phyloP scores from a whole-genome alignment of 2,113 vertebrate genomes.

The Proterorhinus semilunaris region DNA sequence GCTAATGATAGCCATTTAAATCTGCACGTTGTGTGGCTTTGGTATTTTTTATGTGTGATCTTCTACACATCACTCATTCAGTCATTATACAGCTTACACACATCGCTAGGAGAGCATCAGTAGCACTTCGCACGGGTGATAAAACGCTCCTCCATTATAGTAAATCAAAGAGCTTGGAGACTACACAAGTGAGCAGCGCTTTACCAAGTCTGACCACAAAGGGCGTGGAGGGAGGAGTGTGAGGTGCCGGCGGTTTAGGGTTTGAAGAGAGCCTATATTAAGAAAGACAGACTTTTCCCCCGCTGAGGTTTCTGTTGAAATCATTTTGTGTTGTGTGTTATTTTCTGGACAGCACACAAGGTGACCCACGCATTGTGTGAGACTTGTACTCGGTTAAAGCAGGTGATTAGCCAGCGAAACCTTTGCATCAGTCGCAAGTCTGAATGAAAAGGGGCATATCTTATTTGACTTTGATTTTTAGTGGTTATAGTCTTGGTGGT shows the following conservation, averaged over 20 bases:
- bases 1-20: constrained; percentile 25
- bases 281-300: constrained; percentile 37
- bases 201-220: constrained; percentile 58
- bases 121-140: constrained; percentile 14
- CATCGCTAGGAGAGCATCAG: constrained; percentile 15
- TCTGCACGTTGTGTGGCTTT: constrained; percentile 28
- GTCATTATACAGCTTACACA: neutral
- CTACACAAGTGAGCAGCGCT: constrained; percentile 36
- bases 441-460: neutral
- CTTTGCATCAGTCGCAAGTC: neutral
- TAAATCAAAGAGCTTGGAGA: constrained; percentile 33
- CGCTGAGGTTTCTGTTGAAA: constrained; percentile 49
- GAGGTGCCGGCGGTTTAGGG: constrained; percentile 51
- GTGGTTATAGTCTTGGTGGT: too few species aligned
- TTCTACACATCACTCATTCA: constrained; percentile 5
- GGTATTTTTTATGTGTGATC: constrained; percentile 1
- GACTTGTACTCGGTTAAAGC: neutral
- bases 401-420: neutral
- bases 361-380: neutral
- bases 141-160: constrained; percentile 17
- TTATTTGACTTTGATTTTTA: too few species aligned
- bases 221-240: constrained; percentile 62
- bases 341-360: neutral
- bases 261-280: constrained; percentile 53
- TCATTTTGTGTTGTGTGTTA: constrained; percentile 21